Percentiles rank a stretch among this genome's conserved stretches.
phyloP scores from a whole-genome alignment of 2,888 invertebrate species.

The Cataglyphis altisquamis region DNA sequence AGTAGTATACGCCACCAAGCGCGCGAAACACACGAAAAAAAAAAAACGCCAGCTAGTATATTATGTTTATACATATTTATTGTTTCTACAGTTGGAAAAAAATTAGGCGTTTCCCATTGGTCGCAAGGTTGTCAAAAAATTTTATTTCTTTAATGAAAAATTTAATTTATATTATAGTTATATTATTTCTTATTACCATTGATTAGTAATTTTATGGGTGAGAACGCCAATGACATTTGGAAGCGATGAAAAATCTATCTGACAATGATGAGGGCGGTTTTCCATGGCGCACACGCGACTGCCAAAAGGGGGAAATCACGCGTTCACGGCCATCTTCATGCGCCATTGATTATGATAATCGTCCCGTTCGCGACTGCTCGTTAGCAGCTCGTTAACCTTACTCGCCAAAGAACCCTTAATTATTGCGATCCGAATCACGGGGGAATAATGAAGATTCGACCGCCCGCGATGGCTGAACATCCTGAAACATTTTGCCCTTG shows the following conservation, averaged over 20 bases:
- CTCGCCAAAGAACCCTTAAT: slow-evolving; percentile 67
- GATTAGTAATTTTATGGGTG: not conserved
- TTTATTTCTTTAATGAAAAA: not conserved
- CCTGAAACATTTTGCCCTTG: not conserved
- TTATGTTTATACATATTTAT: too few relatives aligned
- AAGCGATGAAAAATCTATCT: not conserved
- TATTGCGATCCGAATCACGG: slow-evolving; percentile 55
- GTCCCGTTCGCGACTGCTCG: slow-evolving; percentile 67
- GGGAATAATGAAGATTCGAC: slow-evolving; percentile 54
- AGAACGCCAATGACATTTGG: not conserved
- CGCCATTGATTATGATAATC: slow-evolving; percentile 73
- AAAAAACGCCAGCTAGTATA: too few relatives aligned
- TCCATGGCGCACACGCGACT: not conserved
- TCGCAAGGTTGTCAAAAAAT: not conserved
- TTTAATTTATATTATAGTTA: not conserved
- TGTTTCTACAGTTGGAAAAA: too few relatives aligned
- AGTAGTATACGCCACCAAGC: too few relatives aligned
- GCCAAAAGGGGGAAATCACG: slow-evolving; percentile 23
- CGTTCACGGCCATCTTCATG: slow-evolving; percentile 42
- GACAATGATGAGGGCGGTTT: not conserved
- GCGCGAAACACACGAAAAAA: too few relatives aligned
- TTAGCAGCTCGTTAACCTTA: slow-evolving; percentile 78
- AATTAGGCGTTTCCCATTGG: too few relatives aligned
- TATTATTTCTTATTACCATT: not conserved
- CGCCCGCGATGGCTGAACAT: not conserved